phyloP scores from a whole-genome alignment of 2,797 vertebrate species.

The Xenops minutus region DNA sequence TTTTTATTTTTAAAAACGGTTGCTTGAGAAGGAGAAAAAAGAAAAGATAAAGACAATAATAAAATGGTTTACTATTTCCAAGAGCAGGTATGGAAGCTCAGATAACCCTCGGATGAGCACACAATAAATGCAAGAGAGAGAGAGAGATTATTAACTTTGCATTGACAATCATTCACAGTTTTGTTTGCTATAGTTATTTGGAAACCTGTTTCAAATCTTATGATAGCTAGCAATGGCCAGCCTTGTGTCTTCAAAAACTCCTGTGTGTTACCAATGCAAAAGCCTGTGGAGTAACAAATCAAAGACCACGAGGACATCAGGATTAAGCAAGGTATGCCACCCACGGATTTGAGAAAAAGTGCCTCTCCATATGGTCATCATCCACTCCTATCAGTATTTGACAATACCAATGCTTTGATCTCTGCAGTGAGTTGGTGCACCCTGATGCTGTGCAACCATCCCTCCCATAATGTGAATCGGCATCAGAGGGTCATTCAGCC shows the following conservation, averaged over 20 bases:
- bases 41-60: constrained; percentile 56
- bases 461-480: background rate
- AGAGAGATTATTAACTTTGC: constrained; percentile 38
- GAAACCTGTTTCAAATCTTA: background rate
- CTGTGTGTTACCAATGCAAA: background rate
- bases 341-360: background rate
- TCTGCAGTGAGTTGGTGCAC: background rate
- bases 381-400: background rate
- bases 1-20: background rate
- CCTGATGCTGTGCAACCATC: background rate
- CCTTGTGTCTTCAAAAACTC: background rate
- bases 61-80: constrained; percentile 65
- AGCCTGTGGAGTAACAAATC: background rate
- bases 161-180: constrained; percentile 52
- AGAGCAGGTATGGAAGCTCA: background rate
- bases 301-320: background rate
- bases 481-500: fast-evolving
- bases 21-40: constrained; percentile 36
- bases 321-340: background rate
- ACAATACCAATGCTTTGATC: background rate
- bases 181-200: constrained; percentile 39
- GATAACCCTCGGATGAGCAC: constrained; percentile 24
- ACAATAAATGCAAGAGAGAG: constrained; percentile 10
- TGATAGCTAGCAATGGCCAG: background rate
- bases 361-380: background rate